Percentiles rank a stretch among this genome's conserved stretches.
These are phyloP conservation scores for Tetrao urogallus DNA, from an alignment of 2,113 vertebrate genomes.

Conservation along the genomic window DNA sequence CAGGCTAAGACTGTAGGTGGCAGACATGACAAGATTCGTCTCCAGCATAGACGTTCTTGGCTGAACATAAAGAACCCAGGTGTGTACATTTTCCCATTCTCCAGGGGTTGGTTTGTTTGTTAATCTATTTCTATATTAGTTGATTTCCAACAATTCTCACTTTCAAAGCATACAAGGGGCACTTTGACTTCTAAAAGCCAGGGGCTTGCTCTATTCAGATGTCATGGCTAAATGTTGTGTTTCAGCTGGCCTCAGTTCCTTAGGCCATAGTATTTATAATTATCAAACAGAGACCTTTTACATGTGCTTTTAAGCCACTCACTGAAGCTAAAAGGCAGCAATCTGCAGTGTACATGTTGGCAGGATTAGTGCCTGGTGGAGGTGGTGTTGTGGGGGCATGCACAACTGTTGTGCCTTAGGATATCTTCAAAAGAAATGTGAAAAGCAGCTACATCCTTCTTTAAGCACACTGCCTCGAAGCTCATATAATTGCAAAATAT, in stretches of 20 bases:
- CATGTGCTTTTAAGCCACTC: rapidly evolving
- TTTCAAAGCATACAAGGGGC: neutral
- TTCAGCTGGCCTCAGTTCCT: neutral
- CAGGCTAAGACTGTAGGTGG: neutral
- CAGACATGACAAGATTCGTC: neutral
- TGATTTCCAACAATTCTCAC: too few species aligned
- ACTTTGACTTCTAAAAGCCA: neutral
- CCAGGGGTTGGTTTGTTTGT: neutral
- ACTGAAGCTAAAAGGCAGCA: neutral
- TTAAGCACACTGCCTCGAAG: neutral
- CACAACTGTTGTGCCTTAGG: neutral
- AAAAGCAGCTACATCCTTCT: neutral
- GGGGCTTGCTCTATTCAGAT: neutral
- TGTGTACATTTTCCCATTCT: neutral
- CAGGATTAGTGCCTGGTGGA: neutral
- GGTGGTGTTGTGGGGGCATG: rapidly evolving
- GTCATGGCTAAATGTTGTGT: neutral
- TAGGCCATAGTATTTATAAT: neutral
- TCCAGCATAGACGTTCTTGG: neutral
- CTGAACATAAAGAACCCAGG: neutral
- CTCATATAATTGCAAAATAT: neutral
- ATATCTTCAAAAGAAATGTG: neutral
- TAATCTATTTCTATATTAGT: neutral
- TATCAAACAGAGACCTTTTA: neutral
- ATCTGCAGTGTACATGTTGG: rapidly evolving